Percentiles rank a stretch among this genome's conserved stretches.
Conservation (phyloP, 2,113 vertebrate species). For the Pomatorhinus ruficollis region DNA sequence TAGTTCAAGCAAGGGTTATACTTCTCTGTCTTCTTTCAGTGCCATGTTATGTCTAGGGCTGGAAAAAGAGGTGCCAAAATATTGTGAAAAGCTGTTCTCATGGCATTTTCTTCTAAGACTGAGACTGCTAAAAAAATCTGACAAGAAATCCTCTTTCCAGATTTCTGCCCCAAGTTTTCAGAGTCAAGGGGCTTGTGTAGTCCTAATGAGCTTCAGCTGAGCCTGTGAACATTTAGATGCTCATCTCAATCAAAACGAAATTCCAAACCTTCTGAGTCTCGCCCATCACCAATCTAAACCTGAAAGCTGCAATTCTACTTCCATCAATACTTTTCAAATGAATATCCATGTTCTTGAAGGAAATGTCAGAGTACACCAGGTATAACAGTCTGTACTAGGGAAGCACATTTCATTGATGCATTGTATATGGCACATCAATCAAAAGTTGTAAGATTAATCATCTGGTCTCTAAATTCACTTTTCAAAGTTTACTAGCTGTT, state of each 20-base stretch:
- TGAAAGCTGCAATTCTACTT: not conserved
- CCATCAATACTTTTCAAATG: not conserved
- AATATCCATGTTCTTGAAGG: not conserved
- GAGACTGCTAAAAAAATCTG: slow-evolving; percentile 6
- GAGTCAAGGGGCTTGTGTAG: not conserved
- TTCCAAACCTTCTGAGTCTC: not conserved
- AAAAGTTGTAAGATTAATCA: not conserved
- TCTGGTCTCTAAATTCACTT: not conserved
- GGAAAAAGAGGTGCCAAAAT: slow-evolving; percentile 36
- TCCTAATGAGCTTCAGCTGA: slow-evolving; percentile 8
- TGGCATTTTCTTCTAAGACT: slow-evolving; percentile 27
- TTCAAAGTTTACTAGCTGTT: not conserved
- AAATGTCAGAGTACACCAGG: slow-evolving; percentile 12
- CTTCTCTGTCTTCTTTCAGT: not conserved
- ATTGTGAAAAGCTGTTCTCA: slow-evolving; percentile 21
- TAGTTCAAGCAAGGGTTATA: not conserved
- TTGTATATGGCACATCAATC: not conserved
- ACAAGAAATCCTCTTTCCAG: not conserved
- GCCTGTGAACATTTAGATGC: not conserved
- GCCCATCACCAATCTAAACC: not conserved
- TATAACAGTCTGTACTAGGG: not conserved
- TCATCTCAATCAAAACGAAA: not conserved
- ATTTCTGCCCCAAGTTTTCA: slow-evolving; percentile 17
- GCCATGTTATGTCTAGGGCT: not conserved
- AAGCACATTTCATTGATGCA: not conserved